A percentile compares a stretch with the other conserved stretches of the same genome.
Conservation (phyloP, 2,113 vertebrate species). For the Elgaria multicarinata region DNA sequence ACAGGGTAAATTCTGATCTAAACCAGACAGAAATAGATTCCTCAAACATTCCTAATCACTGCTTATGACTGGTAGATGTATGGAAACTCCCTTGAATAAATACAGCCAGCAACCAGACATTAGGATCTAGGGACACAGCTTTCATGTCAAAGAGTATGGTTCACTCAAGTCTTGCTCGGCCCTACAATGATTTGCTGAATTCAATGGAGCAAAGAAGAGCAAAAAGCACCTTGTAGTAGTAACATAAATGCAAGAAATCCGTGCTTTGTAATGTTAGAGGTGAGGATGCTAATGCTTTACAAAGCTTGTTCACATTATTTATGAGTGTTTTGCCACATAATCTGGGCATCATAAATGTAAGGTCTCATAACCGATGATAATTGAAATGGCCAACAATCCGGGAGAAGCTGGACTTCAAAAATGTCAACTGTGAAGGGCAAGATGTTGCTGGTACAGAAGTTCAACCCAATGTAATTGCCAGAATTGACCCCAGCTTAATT, state of each 20-base stretch:
- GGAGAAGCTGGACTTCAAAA: slow-evolving; percentile 4
- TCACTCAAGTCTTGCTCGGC: neutral
- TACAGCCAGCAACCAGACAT: neutral
- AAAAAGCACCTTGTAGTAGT: neutral
- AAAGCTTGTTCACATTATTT: neutral
- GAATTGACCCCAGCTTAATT: neutral
- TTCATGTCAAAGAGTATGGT: neutral
- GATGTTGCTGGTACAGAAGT: neutral
- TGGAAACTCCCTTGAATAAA: neutral
- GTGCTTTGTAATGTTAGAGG: neutral
- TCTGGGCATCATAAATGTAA: slow-evolving; percentile 1
- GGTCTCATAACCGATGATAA: neutral
- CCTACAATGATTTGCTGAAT: neutral
- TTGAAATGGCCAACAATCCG: slow-evolving; percentile 5
- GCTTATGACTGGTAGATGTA: neutral
- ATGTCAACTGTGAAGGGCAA: slow-evolving; percentile 12
- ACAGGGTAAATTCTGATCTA: no score
- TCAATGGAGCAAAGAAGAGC: neutral
- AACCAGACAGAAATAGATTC: no score
- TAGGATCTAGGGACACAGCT: neutral
- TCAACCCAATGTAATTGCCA: neutral
- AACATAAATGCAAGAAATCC: neutral
- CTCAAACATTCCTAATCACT: no score
- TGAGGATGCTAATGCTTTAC: neutral
- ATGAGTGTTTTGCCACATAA: slow-evolving; percentile 1